Evolutionary conservation across 64 coral and sea anemone genomes (phyloP).

Genomic region (Montipora cactus): DNA sequence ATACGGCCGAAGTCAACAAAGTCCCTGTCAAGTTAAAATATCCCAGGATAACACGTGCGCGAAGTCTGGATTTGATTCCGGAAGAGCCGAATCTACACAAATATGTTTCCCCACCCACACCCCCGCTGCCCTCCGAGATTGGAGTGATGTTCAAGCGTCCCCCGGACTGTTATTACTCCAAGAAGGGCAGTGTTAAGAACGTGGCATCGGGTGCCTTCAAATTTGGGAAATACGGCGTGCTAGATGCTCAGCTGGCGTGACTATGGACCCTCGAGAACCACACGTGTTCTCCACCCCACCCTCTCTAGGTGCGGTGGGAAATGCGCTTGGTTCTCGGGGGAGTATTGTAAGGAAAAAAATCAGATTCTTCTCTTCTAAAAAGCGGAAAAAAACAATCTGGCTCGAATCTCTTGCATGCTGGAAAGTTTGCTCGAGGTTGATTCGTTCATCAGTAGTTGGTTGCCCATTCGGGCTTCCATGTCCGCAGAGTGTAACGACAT

Average conservation of each 20-base stretch:
- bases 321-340: constrained; percentile 41
- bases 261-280: constrained; percentile 41
- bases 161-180: constrained; percentile 36
- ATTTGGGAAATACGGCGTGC: constrained; percentile 50
- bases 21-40: background rate
- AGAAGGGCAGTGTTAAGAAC: constrained; percentile 6
- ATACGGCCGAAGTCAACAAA: background rate
- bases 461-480: no score
- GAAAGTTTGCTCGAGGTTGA: no score
- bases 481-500: no score
- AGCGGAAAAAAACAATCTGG: background rate
- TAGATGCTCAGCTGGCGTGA: constrained; percentile 31
- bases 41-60: constrained; percentile 24
- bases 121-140: constrained; percentile 20
- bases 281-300: background rate
- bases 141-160: constrained; percentile 43
- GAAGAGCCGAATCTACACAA: constrained; percentile 28
- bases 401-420: background rate
- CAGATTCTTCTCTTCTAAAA: background rate
- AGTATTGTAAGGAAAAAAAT: background rate
- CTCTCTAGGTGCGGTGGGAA: background rate
- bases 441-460: no score
- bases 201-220: background rate
- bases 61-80: constrained; percentile 68
- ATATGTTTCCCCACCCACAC: constrained; percentile 43